A percentile compares a stretch with the other conserved stretches of the same genome.
Conservation (phyloP, 1,140 invertebrate genomes). For the Drosophila varians region DNA sequence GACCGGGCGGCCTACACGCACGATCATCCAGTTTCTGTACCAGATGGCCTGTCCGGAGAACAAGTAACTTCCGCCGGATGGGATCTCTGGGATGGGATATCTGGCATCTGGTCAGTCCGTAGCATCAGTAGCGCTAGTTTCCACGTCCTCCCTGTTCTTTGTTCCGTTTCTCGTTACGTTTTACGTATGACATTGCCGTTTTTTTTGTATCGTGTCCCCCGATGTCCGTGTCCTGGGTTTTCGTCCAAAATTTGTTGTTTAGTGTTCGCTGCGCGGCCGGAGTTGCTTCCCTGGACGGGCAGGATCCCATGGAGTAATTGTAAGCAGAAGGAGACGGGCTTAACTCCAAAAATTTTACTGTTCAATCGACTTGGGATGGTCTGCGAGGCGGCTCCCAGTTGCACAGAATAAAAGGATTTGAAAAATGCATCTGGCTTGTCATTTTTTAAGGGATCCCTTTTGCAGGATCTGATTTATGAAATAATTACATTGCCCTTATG, state of each 20-base stretch:
- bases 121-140: background rate
- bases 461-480: background rate
- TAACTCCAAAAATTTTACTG: background rate
- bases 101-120: background rate
- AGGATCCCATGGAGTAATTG: background rate
- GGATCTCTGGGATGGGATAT: background rate
- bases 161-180: background rate
- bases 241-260: conserved; percentile 27
- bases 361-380: background rate
- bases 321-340: background rate
- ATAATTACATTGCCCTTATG: background rate
- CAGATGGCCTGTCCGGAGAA: conserved; percentile 84
- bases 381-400: background rate
- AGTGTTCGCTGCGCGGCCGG: background rate
- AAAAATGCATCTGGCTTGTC: no score
- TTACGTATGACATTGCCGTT: background rate
- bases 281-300: background rate
- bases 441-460: no score
- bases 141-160: background rate
- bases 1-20: conserved; percentile 87
- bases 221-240: background rate
- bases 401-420: conserved; percentile 18
- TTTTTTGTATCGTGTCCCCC: background rate
- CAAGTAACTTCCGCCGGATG: conserved; percentile 30
- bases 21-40: conserved; percentile 86